phyloP scores from a whole-genome alignment of 2,797 vertebrate genomes.

The Botia kubotai region DNA sequence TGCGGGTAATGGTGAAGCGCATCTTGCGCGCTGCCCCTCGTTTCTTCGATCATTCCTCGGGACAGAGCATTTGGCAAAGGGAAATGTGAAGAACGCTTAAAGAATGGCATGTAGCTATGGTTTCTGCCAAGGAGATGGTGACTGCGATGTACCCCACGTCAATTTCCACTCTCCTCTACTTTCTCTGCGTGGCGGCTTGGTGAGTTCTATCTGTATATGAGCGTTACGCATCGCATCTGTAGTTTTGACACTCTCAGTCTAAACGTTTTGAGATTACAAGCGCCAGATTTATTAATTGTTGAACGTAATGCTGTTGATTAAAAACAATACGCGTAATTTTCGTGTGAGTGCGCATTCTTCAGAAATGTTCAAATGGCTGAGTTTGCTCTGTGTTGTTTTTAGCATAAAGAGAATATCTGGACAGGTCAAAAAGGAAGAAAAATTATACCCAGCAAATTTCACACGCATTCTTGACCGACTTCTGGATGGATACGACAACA shows the following conservation, averaged over 20 bases:
- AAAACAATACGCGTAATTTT: conserved; percentile 16
- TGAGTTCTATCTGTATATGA: conserved; percentile 79
- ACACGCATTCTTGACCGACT: conserved; percentile 95
- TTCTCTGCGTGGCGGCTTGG: conserved; percentile 88
- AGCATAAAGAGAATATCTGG: conserved; percentile 87
- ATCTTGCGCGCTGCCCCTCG: conserved; percentile 64
- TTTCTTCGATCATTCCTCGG: conserved; percentile 69
- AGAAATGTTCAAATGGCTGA: conserved; percentile 46
- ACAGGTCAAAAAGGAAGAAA: conserved; percentile 89
- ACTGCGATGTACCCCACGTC: conserved; percentile 82
- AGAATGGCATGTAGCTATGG: conserved; percentile 95
- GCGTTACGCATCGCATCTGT: conserved; percentile 48
- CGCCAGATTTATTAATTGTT: background rate
- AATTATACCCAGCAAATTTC: conserved; percentile 95
- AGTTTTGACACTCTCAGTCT: conserved; percentile 11
- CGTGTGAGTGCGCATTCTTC: conserved; percentile 2
- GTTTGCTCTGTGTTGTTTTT: conserved; percentile 55
- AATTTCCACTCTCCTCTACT: conserved; percentile 85
- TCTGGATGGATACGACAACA: conserved; percentile 97
- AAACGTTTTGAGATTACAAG: conserved; percentile 11
- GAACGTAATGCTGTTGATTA: conserved; percentile 14
- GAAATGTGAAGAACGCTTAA: conserved; percentile 85
- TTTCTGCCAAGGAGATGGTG: conserved; percentile 90
- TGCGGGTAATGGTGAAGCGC: conserved; percentile 68
- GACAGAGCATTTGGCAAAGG: conserved; percentile 78